Base-by-base conservation (phyloP, 1,140 invertebrate species). In the Gonioctena quinquepunctata region DNA sequence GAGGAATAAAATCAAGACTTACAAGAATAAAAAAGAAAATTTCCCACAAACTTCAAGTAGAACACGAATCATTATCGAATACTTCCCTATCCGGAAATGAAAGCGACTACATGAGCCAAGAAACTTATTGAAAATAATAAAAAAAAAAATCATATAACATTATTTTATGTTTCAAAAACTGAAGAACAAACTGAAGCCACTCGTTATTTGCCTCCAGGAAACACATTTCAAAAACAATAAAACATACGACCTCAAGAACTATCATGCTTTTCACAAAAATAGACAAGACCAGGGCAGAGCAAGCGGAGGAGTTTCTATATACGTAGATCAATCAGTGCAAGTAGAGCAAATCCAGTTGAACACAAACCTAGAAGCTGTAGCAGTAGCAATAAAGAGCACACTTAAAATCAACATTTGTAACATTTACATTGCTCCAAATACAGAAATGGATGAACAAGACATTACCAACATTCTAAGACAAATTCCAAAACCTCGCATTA, bases 131-230 rank as follows among this genome's bases (percentile, higher is more conserved):
- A n/a, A n/a, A n/a, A n/a, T n/a, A n/a, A n/a, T n/a, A n/a, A n/a
- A n/a, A n/a, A n/a, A n/a, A n/a, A n/a, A n/a, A n/a, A n/a, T n/a
- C n/a, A n/a, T n/a, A n/a, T n/a, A n/a, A n/a, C n/a, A n/a, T n/a
- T n/a, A n/a, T n/a, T n/a, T n/a, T n/a, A n/a, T n/a, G n/a, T n/a
- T n/a, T n/a, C n/a, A n/a, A n/a, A n/a, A n/a, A n/a, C n/a, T n/a
- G n/a, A n/a, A n/a, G n/a, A n/a, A n/a, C n/a, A n/a, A n/a, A n/a
- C n/a, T n/a, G n/a, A 19, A 42, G 11, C 57, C 59, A 4, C 28
- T 59, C 25, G 25, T 68, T 19, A 27, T 68, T 1, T 68, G 66
- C 48, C 56, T 68, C 4, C 66, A 68, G 48, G 66, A 68, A 52
- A 68, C 42, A 6, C 18, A 62, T 23, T 26, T 62, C 21, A 61